Conservation (phyloP, 2,797 vertebrate species). For the Hoplostethus mediterraneus region DNA sequence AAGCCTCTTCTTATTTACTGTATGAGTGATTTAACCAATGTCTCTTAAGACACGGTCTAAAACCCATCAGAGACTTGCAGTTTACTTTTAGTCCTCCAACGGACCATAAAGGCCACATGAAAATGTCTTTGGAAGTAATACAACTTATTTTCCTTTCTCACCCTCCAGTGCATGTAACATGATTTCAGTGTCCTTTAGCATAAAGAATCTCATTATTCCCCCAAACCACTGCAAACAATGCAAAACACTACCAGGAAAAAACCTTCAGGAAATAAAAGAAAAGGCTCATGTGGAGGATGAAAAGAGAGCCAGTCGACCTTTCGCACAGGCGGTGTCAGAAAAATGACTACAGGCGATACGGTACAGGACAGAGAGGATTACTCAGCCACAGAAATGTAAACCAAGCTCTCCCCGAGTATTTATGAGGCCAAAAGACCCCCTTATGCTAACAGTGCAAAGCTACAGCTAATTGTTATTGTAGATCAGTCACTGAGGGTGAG, state of each 20-base stretch:
- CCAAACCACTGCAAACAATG: neutral
- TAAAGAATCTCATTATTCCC: neutral
- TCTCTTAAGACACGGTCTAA: too few relatives aligned
- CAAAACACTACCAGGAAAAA: neutral
- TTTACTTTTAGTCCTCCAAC: neutral
- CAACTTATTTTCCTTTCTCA: slow-evolving; percentile 3
- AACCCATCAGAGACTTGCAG: too few relatives aligned
- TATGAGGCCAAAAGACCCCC: slow-evolving; percentile 42
- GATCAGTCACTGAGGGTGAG: slow-evolving; percentile 50
- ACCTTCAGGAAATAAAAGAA: neutral
- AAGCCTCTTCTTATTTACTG: too few relatives aligned
- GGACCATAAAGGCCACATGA: neutral
- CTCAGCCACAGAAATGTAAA: slow-evolving; percentile 53
- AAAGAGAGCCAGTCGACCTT: neutral
- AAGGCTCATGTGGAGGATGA: neutral
- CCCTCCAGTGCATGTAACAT: neutral
- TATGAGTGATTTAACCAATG: too few relatives aligned
- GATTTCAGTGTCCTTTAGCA: neutral
- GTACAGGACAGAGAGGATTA: slow-evolving; percentile 44
- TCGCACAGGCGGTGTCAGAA: slow-evolving; percentile 6
- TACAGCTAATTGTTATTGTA: slow-evolving; percentile 64
- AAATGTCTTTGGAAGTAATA: neutral
- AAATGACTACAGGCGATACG: slow-evolving; percentile 7
- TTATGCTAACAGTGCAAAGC: slow-evolving; percentile 52
- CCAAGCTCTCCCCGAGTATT: slow-evolving; percentile 45